Base-by-base conservation (phyloP, 2,797 vertebrate species). In the Eidolon dupreanum region DNA sequence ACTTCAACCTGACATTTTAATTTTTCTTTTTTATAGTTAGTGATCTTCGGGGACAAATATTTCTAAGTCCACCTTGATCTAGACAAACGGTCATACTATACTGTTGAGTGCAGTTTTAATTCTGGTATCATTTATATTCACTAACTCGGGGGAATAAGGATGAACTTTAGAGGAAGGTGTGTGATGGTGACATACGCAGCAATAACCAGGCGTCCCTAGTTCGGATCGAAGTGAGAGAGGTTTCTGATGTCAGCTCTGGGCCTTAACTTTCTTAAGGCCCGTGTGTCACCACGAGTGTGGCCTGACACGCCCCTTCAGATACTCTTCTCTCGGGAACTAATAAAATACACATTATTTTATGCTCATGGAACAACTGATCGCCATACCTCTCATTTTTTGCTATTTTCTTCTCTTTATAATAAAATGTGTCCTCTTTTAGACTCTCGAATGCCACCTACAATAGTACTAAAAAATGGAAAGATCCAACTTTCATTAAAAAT, bases 41-140 rank as follows among this genome's bases (percentile, higher is more conserved):
- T 96, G 81, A 97, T 92, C 89, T 97, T 82, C 82, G 93, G 92
- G 85, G 71, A 75, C 92, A 95, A 90, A 71, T 86, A n/a, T 5
- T 95, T 95, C 12, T 84, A 95, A 65, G 96, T 90, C 94, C 86
- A 96, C 75, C 94, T 98, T 97, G 77, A 73, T 63, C 17, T 85
- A 81, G 84, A 94, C 61, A 94, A 97, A 88, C 61, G 95, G 96
- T 92, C 73, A 88, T 6, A 36, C 16, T 17, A 15, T 17, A 15
- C 8, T 46, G 90, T 46, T 74, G 87, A 74, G 28, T 88, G 28
- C 31, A 74, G 31, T 77, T 95, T 94, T 90, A 91, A 63, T 91
- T 75, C 70, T 20, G 89, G 70, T 22, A 88, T n/a, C 26, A 66
- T 71, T 96, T 94, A 74, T n/a, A 28, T 93, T 79, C 94, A 86